Percentiles rank a stretch among this genome's conserved stretches.
phyloP scores from a whole-genome alignment of 2,113 vertebrate species.

The Mohoua ochrocephala region DNA sequence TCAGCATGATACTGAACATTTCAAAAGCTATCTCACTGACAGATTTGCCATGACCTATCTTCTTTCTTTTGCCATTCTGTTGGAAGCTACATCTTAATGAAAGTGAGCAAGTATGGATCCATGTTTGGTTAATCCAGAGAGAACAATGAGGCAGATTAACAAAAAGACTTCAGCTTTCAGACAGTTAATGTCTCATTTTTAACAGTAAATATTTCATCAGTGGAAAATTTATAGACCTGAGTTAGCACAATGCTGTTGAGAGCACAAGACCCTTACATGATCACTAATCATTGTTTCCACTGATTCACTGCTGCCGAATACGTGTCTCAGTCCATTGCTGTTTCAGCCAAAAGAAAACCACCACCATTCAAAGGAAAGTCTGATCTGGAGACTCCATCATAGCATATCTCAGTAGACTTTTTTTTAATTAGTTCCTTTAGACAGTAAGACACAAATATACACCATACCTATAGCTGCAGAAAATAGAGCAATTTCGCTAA shows the following conservation, averaged over 20 bases:
- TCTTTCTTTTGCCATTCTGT: neutral
- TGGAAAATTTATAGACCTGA: neutral
- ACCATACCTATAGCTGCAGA: neutral
- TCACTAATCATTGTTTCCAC: neutral
- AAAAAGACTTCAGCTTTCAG: neutral
- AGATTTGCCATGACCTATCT: neutral
- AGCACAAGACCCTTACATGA: neutral
- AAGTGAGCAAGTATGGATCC: neutral
- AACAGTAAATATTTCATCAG: neutral
- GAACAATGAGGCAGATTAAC: neutral
- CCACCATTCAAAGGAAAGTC: neutral
- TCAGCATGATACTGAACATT: neutral
- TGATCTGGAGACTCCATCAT: neutral
- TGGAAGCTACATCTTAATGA: neutral
- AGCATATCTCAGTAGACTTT: neutral
- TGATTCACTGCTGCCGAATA: neutral
- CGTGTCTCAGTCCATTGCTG: neutral
- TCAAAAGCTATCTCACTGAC: neutral
- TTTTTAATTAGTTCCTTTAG: neutral
- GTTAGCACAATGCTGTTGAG: neutral
- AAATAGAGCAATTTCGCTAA: neutral
- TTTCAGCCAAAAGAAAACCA: neutral
- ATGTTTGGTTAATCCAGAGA: neutral
- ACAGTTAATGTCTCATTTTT: neutral
- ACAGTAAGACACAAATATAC: neutral